Evolutionary conservation across 2,888 invertebrate genomes (phyloP).

Genomic region (Megastigmus dorsalis): DNA sequence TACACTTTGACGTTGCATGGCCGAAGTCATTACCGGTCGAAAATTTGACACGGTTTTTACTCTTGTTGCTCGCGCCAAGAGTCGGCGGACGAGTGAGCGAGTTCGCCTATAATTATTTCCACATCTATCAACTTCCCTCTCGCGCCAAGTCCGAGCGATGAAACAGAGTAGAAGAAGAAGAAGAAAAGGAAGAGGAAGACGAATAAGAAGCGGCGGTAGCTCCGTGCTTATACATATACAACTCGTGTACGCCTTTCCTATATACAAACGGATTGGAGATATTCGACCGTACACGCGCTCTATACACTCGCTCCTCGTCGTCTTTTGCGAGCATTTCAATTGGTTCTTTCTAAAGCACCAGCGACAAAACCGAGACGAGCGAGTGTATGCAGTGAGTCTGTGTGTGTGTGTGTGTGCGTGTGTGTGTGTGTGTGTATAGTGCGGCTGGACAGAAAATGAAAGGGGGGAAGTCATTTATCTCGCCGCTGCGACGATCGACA

Average conservation of each 20-base stretch:
- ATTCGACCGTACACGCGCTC: slow-evolving; percentile 38
- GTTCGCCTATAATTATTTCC: slow-evolving; percentile 74
- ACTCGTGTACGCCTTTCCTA: no score
- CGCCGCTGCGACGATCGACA: slow-evolving; percentile 14
- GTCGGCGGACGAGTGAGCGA: slow-evolving; percentile 54
- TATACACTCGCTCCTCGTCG: slow-evolving; percentile 21
- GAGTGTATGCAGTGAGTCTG: no score
- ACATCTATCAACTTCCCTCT: slow-evolving; percentile 70
- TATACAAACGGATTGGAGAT: slow-evolving; percentile 46
- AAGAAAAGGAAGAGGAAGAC: slow-evolving; percentile 2
- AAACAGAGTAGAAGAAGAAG: not conserved
- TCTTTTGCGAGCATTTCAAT: slow-evolving; percentile 41
- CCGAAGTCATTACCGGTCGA: slow-evolving; percentile 71
- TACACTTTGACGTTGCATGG: slow-evolving; percentile 69
- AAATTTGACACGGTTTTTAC: slow-evolving; percentile 73
- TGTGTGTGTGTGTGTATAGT: no score
- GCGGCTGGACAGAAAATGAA: not conserved
- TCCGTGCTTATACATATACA: no score
- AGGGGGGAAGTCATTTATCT: slow-evolving; percentile 43
- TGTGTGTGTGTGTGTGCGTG: no score
- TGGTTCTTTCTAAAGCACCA: slow-evolving; percentile 23
- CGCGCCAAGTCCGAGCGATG: not conserved
- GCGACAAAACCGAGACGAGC: not conserved
- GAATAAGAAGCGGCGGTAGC: not conserved
- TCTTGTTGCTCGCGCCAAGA: slow-evolving; percentile 66